Evolutionary conservation across 2,797 vertebrate species (phyloP).

Genomic region (Rhynchonycteris naso): DNA sequence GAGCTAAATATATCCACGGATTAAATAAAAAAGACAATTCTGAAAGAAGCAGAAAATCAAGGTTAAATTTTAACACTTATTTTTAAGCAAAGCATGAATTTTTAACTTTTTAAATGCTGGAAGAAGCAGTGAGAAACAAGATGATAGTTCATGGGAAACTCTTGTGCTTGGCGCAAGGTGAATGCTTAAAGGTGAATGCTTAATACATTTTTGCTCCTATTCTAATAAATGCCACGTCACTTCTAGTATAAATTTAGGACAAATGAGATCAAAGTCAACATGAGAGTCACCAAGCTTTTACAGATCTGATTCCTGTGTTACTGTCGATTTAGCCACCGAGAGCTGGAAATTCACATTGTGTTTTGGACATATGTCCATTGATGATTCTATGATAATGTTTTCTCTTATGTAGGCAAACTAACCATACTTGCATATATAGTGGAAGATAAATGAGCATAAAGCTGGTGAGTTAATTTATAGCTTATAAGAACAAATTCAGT

Average conservation of each 20-base stretch:
- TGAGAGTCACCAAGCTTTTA: neutral
- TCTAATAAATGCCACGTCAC: neutral
- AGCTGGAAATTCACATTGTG: neutral
- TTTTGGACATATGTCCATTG: neutral
- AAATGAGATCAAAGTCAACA: neutral
- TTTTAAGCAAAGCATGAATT: neutral
- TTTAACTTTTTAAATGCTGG: neutral
- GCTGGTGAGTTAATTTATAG: neutral
- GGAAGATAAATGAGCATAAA: neutral
- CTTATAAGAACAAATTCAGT: constrained; percentile 20
- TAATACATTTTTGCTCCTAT: neutral
- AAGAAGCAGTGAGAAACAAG: neutral
- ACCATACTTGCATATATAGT: neutral
- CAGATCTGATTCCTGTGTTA: neutral
- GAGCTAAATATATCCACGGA: neutral
- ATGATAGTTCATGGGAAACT: neutral
- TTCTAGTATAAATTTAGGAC: neutral
- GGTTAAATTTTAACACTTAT: neutral
- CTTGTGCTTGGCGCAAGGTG: neutral
- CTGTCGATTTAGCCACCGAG: neutral
- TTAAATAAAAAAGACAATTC: neutral
- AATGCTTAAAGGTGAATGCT: neutral
- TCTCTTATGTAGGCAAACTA: neutral
- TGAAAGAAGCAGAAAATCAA: neutral
- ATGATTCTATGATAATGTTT: neutral